These are phyloP conservation scores for Aphidius ervi DNA, from an alignment of 1,140 invertebrate genomes.

Conservation along the genomic window DNA sequence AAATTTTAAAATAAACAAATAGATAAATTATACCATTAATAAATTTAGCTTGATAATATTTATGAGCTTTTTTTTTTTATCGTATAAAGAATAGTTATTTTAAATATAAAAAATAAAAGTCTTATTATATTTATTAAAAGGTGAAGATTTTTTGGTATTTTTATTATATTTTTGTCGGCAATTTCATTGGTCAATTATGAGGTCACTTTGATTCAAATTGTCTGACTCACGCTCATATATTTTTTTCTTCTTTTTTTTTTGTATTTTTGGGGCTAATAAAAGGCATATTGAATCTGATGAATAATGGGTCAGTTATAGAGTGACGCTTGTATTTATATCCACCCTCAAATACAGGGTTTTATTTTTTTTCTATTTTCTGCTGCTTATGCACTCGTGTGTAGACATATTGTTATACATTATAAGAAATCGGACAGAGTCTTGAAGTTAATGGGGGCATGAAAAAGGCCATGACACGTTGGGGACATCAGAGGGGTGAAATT, in stretches of 20 bases:
- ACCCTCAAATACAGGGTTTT: constrained; percentile 10
- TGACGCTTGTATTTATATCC: neutral
- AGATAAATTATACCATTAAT: too few relatives aligned
- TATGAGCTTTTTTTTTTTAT: too few relatives aligned
- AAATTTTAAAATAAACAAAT: too few relatives aligned
- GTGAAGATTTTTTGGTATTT: too few relatives aligned
- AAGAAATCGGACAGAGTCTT: constrained; percentile 8
- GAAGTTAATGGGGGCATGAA: constrained; percentile 19
- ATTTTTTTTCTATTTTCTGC: neutral
- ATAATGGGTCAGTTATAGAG: too few relatives aligned
- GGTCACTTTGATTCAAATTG: constrained; percentile 9
- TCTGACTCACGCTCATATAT: constrained; percentile 14
- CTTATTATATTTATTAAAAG: too few relatives aligned
- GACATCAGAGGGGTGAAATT: neutral
- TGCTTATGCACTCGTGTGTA: neutral
- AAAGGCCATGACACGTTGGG: constrained; percentile 6
- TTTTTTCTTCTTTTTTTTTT: constrained; percentile 7
- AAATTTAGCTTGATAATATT: too few relatives aligned
- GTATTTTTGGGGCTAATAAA: too few relatives aligned
- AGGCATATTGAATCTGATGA: too few relatives aligned
- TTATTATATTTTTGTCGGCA: constrained; percentile 9
- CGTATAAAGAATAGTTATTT: too few relatives aligned
- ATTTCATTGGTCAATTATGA: constrained; percentile 20
- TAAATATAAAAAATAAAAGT: too few relatives aligned
- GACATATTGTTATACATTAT: too few relatives aligned